A percentile compares a stretch with the other conserved stretches of the same genome.
These are phyloP conservation scores for Corbicula japonica DNA, from an alignment of 2,888 invertebrate genomes.

Conservation along the genomic window DNA sequence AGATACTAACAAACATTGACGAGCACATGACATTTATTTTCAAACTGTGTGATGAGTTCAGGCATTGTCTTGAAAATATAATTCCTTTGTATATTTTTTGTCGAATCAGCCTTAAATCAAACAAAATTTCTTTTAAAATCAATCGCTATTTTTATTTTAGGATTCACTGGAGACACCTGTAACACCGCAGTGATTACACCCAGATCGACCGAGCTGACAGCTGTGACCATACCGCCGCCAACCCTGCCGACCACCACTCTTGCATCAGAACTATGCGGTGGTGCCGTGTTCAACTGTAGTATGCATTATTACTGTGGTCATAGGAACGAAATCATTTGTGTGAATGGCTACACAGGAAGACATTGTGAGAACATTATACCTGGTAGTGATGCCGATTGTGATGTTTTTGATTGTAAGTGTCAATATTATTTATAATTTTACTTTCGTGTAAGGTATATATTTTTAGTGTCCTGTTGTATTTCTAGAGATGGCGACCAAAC, in stretches of 20 bases:
- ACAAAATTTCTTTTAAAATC: no score
- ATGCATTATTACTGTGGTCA: constrained; percentile 9
- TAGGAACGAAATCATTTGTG: constrained; percentile 17
- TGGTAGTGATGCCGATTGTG: constrained; percentile 23
- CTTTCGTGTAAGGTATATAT: no score
- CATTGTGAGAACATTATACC: constrained; percentile 27
- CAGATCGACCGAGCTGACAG: constrained; percentile 4
- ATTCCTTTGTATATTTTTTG: no score
- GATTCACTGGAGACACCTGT: constrained; percentile 4
- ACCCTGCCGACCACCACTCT: constrained; percentile 6
- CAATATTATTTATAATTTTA: no score
- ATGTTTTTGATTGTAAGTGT: constrained; percentile 42
- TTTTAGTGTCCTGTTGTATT: no score
- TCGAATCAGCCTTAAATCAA: no score
- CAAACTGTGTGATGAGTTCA: no score
- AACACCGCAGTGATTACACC: not conserved
- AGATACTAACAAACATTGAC: no score
- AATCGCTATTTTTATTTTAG: no score
- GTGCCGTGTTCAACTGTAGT: constrained; percentile 9
- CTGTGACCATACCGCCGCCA: constrained; percentile 4
- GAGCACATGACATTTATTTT: no score
- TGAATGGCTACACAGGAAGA: constrained; percentile 28
- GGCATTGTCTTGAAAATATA: no score
- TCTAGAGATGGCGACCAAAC: no score
- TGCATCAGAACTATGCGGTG: not conserved